Percentiles rank a stretch among this genome's conserved stretches.
Conservation (phyloP, 2,888 invertebrate species). For the Rhynchonema sp. region DNA sequence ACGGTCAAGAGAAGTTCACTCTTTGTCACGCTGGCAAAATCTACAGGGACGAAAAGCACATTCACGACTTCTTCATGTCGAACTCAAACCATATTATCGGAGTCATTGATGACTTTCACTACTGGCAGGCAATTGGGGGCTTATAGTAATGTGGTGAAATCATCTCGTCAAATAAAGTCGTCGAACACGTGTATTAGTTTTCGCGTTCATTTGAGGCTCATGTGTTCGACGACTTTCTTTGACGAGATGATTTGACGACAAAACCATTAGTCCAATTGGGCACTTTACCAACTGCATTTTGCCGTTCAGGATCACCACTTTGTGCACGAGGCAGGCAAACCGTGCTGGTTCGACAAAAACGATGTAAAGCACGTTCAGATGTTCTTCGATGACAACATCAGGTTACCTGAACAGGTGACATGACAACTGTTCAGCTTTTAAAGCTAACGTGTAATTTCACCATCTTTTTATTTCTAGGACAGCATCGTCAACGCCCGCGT, state of each 20-base stretch:
- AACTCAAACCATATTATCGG: background rate
- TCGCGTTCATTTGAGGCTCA: no score
- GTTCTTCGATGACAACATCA: conserved; percentile 2
- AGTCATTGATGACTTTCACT: conserved; percentile 1
- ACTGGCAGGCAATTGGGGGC: background rate
- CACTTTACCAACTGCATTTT: background rate
- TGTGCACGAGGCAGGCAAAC: background rate
- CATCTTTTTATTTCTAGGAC: no score
- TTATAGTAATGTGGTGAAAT: no score
- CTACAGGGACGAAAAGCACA: background rate
- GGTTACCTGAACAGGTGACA: background rate
- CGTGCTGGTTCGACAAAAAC: background rate
- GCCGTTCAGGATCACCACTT: background rate
- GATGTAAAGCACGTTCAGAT: background rate
- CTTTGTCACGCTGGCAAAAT: background rate
- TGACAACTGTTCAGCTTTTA: no score
- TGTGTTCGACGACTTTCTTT: no score
- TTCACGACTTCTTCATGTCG: background rate
- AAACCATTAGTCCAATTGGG: background rate
- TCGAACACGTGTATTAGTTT: no score
- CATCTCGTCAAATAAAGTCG: no score
- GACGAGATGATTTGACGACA: no score
- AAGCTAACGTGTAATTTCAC: no score
- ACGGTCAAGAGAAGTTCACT: background rate
- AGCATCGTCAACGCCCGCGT: conserved; percentile 1